These are phyloP conservation scores for Acanthisitta chloris DNA, from an alignment of 2,113 vertebrate species.

Conservation along the genomic window DNA sequence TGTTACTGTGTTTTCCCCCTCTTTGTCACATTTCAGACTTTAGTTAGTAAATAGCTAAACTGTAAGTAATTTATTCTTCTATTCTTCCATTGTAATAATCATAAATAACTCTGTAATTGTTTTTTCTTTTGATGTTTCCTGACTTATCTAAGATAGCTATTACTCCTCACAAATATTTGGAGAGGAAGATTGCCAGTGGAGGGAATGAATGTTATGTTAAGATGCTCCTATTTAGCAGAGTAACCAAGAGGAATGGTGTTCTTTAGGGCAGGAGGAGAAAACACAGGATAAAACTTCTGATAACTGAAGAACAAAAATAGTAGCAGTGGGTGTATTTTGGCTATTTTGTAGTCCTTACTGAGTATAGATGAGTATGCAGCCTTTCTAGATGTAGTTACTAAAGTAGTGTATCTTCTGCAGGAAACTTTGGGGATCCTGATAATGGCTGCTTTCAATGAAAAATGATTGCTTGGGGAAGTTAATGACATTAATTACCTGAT, in stretches of 20 bases:
- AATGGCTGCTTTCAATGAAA: not conserved
- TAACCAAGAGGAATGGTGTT: not conserved
- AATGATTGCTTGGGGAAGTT: not conserved
- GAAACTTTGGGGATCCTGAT: not conserved
- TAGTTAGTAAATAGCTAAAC: not conserved
- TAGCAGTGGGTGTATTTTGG: not conserved
- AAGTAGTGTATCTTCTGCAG: not conserved
- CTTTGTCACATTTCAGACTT: not conserved
- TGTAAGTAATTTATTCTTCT: not conserved
- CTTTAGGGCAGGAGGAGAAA: not conserved
- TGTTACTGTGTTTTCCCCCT: not conserved
- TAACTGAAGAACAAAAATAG: not conserved
- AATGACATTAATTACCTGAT: not conserved
- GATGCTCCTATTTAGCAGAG: not conserved
- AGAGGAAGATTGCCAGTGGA: not conserved
- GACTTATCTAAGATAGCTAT: not conserved
- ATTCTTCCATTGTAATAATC: not conserved
- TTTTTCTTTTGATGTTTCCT: not conserved
- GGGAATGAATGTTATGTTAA: not conserved
- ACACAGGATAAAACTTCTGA: not conserved
- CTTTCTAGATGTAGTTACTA: not conserved
- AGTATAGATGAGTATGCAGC: too few species aligned
- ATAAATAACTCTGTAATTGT: not conserved
- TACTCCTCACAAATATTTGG: not conserved
- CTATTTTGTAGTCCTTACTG: not conserved